Base-by-base conservation (phyloP, 1,140 invertebrate species). In the Varroa destructor region DNA sequence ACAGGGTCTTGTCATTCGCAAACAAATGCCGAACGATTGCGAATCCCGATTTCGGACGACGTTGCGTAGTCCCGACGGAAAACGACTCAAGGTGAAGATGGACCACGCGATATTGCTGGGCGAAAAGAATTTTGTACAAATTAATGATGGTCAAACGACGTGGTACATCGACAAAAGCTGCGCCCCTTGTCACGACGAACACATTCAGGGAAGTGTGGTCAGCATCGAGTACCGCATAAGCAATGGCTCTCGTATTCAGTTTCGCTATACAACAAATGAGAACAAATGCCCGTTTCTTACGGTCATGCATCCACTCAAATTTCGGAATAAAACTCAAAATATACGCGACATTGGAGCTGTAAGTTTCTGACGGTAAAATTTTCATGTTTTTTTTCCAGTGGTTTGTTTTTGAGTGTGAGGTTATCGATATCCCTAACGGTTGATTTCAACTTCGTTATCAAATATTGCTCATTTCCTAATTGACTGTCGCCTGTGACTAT, bases 91-190 rank as follows among this genome's bases (percentile, higher is more conserved):
- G 36, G 61, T 40, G 61, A 67, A 67, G 46, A 2, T 67, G 1
- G 61, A 67, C 46, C 61, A 43, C 61, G 61, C 61, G 12, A 43
- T 67, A 14, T 46, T 67, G 40, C 1, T 43, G 10, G 61, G 61
- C 14, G 10, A 67, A 1, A 12, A 46, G 37, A 46, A 67, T 8
- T 67, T 67, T 40, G 61, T 67, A 10, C 61, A 67, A 67, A 67
- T 67, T 40, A 67, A 40, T 3, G 61, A 40, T 14, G 46, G 46
- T 40, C 61, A 40, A 67, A 67, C 40, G 10, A 67, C 46, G 61
- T 67, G 61, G 61, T 67, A 67, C 36, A 67, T 67, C 61, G 12
- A 67, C 61, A 67, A 67, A 37, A 67, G 40, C 10, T 67, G 61
- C 46, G 61, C 61, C 12, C 61, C 61, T 2, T 67, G 61, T 40